phyloP scores from a whole-genome alignment of 1,140 invertebrate genomes.

The Pachyrhynchus sulphureomaculatus region DNA sequence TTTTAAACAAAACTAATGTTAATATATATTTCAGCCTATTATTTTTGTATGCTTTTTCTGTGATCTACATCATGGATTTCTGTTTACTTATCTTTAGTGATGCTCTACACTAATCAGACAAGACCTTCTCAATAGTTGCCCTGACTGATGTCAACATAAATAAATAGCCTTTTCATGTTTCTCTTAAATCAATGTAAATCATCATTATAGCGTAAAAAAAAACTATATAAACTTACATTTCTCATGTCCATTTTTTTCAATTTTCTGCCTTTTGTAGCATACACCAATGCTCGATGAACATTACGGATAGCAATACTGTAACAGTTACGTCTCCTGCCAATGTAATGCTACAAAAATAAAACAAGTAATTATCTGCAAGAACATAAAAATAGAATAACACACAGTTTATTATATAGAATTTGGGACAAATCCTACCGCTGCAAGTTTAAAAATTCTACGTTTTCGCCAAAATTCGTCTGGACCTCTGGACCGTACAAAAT shows the following conservation, averaged over 20 bases:
- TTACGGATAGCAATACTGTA: slow-evolving; percentile 72
- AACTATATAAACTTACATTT: slow-evolving; percentile 61
- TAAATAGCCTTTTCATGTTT: no score
- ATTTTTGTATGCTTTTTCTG: no score
- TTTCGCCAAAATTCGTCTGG: slow-evolving; percentile 85
- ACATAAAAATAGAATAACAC: slow-evolving; percentile 25
- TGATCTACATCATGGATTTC: no score
- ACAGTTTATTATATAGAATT: slow-evolving; percentile 1
- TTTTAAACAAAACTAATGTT: no score
- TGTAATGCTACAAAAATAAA: slow-evolving; percentile 62
- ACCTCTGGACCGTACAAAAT: slow-evolving; percentile 61
- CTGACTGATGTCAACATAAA: no score
- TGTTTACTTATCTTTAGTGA: no score
- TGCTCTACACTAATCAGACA: no score
- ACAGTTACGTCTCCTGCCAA: slow-evolving; percentile 74
- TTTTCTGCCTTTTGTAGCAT: slow-evolving; percentile 66
- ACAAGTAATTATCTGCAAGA: slow-evolving; percentile 13
- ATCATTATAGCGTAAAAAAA: no score
- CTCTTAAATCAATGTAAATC: no score
- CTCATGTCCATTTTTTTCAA: slow-evolving; percentile 71
- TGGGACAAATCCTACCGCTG: slow-evolving; percentile 61
- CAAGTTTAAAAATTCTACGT: slow-evolving; percentile 73
- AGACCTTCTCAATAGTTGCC: no score
- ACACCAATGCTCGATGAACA: slow-evolving; percentile 70
- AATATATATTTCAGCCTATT: no score